Conservation (phyloP, 1,140 invertebrate species). For the Scylla paramamosain region DNA sequence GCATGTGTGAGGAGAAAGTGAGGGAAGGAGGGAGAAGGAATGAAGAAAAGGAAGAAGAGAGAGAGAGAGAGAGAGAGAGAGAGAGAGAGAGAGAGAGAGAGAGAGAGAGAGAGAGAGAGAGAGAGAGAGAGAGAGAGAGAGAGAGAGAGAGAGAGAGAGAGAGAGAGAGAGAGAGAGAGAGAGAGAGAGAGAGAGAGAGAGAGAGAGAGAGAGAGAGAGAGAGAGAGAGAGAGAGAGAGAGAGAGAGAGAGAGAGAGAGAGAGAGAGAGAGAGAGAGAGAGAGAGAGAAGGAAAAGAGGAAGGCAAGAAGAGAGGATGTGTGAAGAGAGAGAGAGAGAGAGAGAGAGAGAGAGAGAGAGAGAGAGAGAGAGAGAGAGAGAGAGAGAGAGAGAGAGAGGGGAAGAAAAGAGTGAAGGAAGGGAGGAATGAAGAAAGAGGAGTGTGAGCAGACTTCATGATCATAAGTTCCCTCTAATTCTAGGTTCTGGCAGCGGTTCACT, state of each 20-base stretch:
- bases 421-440: neutral
- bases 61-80: neutral
- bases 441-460: neutral
- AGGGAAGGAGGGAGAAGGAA: neutral
- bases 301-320: neutral
- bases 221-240: neutral
- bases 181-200: neutral
- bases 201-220: neutral
- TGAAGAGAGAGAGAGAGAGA: neutral
- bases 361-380: neutral
- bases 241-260: no score
- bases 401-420: neutral
- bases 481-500: conserved; percentile 63
- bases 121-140: neutral
- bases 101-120: no score
- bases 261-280: neutral
- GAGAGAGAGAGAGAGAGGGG: neutral
- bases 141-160: neutral
- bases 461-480: neutral
- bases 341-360: neutral
- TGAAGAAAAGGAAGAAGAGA: neutral
- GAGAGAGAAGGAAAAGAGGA: neutral
- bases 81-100: neutral
- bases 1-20: neutral
- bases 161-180: neutral